Conservation (phyloP, 1,140 invertebrate genomes). For the Drosophila chauvacae region DNA sequence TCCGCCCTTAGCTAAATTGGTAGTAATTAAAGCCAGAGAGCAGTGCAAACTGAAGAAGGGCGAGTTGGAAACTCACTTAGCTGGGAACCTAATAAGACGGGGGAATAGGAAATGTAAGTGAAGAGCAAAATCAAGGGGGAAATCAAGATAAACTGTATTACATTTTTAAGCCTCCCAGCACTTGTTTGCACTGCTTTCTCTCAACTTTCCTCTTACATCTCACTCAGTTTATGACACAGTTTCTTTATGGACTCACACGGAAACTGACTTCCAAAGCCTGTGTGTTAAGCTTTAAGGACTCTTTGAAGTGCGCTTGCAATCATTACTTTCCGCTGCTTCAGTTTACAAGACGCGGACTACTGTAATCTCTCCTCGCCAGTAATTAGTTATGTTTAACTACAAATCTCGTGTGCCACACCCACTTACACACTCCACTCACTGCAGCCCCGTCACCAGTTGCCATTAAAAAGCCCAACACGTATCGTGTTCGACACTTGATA, state of each 20-base stretch:
- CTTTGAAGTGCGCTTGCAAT: conserved; percentile 9
- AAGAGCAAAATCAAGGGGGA: not conserved
- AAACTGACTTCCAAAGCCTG: not conserved
- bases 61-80: conserved; percentile 26
- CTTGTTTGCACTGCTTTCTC: not conserved
- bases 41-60: conserved; percentile 57
- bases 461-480: conserved; percentile 75
- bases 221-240: not conserved
- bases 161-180: not conserved
- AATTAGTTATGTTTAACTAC: conserved; percentile 56
- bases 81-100: not conserved
- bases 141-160: not conserved
- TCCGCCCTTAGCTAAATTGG: conserved; percentile 33
- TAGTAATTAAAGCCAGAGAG: conserved; percentile 28
- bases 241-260: not conserved
- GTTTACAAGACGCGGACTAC: conserved; percentile 9
- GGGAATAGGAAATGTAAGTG: conserved; percentile 16
- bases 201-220: not conserved
- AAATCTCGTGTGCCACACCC: conserved; percentile 16
- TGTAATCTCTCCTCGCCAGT: conserved; percentile 20
- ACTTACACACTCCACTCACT: not conserved
- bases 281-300: conserved; percentile 7
- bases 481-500: conserved; percentile 60
- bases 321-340: not conserved
- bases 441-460: conserved; percentile 11